A percentile compares a stretch with the other conserved stretches of the same genome.
Evolutionary conservation across 2,797 vertebrate species (phyloP).

Genomic region (Phylloscopus collybita): DNA sequence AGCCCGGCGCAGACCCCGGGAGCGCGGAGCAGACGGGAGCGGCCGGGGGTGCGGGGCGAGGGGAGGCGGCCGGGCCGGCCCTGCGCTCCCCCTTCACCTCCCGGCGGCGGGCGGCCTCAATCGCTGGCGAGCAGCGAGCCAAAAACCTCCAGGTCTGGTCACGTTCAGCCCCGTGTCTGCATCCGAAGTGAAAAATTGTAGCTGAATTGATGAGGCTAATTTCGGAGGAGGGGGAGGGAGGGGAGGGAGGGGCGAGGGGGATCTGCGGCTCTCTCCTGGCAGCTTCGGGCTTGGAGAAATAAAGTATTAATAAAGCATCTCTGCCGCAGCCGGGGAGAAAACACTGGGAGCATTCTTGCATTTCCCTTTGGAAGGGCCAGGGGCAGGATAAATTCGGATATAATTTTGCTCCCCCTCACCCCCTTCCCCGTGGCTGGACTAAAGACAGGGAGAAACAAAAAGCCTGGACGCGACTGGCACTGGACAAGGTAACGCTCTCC

Average conservation of each 20-base stretch:
- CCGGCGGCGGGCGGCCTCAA: constrained; percentile 74
- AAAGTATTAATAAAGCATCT: constrained; percentile 72
- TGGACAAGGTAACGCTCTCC: constrained; percentile 73
- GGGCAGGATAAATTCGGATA: constrained; percentile 60
- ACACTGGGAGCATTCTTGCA: constrained; percentile 34
- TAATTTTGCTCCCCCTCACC: constrained; percentile 3
- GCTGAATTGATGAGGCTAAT: constrained; percentile 89
- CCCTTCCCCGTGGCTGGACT: constrained; percentile 59
- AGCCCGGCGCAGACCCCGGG: constrained; percentile 78
- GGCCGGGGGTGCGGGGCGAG: not conserved
- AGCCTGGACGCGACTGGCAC: constrained; percentile 67
- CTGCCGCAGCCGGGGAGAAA: constrained; percentile 37
- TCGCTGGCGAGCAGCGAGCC: constrained; percentile 76
- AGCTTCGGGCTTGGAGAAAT: constrained; percentile 72
- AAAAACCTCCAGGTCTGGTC: constrained; percentile 79
- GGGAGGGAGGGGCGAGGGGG: constrained; percentile 66
- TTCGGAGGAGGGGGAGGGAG: constrained; percentile 66
- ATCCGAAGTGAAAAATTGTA: constrained; percentile 80
- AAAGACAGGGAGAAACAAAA: constrained; percentile 62
- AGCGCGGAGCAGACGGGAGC: constrained; percentile 74
- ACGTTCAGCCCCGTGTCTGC: constrained; percentile 80
- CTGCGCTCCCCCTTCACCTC: constrained; percentile 77
- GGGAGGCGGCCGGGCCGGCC: constrained; percentile 49
- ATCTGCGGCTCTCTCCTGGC: constrained; percentile 43
- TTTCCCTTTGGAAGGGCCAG: constrained; percentile 41